phyloP scores from a whole-genome alignment of 2,797 vertebrate species.

The Macropodus opercularis region DNA sequence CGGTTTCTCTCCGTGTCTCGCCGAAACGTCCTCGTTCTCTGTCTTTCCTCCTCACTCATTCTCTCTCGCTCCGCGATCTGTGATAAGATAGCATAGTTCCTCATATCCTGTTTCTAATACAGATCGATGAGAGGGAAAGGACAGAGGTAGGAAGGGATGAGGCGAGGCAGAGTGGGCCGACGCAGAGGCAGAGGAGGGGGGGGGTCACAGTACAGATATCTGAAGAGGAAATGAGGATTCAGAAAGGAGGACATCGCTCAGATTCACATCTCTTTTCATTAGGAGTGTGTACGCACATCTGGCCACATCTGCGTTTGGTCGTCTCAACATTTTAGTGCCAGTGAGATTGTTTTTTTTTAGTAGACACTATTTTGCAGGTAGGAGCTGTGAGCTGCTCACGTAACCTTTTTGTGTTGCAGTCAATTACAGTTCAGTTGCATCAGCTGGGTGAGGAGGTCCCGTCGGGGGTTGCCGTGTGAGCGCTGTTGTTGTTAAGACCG shows the following conservation, averaged over 20 bases:
- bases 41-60: slow-evolving; percentile 67
- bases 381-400: slow-evolving; percentile 57
- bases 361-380: slow-evolving; percentile 57
- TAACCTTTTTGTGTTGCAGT: slow-evolving; percentile 83
- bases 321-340: slow-evolving; percentile 66
- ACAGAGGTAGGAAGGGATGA: slow-evolving; percentile 63
- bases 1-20: slow-evolving; percentile 40
- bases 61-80: slow-evolving; percentile 68
- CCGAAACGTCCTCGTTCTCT: slow-evolving; percentile 40
- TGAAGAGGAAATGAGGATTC: slow-evolving; percentile 81
- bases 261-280: slow-evolving; percentile 82
- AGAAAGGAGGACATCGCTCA: slow-evolving; percentile 79
- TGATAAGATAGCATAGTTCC: slow-evolving; percentile 80
- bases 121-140: slow-evolving; percentile 75
- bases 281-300: slow-evolving; percentile 28
- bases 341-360: slow-evolving; percentile 54
- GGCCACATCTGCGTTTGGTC: slow-evolving; percentile 29
- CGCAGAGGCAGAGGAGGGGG: slow-evolving; percentile 22
- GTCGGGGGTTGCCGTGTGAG: slow-evolving; percentile 65
- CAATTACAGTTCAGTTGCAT: slow-evolving; percentile 85
- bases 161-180: slow-evolving; percentile 70
- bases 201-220: slow-evolving; percentile 71
- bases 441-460: slow-evolving; percentile 79
- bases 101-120: slow-evolving; percentile 82
- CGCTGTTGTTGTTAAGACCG: slow-evolving; percentile 65